These are phyloP conservation scores for Emydoidea blandingii DNA, from an alignment of 2,797 vertebrate genomes.

Conservation along the genomic window DNA sequence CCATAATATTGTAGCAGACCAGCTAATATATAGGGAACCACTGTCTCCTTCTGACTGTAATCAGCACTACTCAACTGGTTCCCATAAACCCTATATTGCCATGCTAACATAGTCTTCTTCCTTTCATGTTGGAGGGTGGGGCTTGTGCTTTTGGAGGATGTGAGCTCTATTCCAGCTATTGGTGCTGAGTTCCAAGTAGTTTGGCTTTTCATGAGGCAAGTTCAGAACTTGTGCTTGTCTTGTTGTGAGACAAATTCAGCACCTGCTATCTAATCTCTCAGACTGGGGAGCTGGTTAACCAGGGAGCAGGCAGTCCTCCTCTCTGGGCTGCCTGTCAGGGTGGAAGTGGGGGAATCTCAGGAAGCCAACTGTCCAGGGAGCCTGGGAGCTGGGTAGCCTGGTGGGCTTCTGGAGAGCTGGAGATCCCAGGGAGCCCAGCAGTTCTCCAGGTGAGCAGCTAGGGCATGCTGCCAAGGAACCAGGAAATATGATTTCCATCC, in stretches of 20 bases:
- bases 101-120: too few relatives aligned
- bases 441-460: not conserved
- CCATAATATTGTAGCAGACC: too few relatives aligned
- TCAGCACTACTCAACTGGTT: too few relatives aligned
- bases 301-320: not conserved
- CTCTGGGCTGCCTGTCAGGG: not conserved
- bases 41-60: too few relatives aligned
- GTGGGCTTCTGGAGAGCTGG: not conserved
- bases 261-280: not conserved
- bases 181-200: too few relatives aligned
- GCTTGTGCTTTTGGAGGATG: too few relatives aligned
- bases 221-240: not conserved
- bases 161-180: too few relatives aligned
- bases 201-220: too few relatives aligned
- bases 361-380: not conserved
- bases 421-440: not conserved
- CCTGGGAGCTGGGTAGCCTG: slow-evolving; percentile 10
- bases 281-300: not conserved
- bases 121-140: too few relatives aligned
- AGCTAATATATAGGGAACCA: too few relatives aligned
- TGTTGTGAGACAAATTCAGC: not conserved
- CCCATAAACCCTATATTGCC: too few relatives aligned
- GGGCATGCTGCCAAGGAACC: not conserved
- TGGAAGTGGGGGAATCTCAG: not conserved
- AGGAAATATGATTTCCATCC: not conserved